Evolutionary conservation across 2,888 invertebrate genomes (phyloP).

Genomic region (Tanypteryx hageni): DNA sequence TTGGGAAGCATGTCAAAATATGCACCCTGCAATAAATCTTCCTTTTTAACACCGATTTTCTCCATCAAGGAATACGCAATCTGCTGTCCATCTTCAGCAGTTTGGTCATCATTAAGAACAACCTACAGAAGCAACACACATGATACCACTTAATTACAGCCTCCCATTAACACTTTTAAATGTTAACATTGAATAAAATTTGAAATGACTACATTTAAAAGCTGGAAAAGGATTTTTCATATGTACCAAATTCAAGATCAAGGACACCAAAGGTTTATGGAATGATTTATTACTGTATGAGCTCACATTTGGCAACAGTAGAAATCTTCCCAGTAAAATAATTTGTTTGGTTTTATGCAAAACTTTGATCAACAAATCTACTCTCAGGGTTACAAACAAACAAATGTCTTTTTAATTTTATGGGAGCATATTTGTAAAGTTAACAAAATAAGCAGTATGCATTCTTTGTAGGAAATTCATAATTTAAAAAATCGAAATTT

Average conservation of each 20-base stretch:
- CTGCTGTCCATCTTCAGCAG: conserved; percentile 81
- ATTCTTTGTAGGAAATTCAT: too few relatives aligned
- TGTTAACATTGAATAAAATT: background rate
- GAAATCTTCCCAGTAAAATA: too few relatives aligned
- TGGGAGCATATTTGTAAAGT: background rate
- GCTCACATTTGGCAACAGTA: too few relatives aligned
- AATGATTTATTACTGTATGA: too few relatives aligned
- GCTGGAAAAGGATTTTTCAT: background rate
- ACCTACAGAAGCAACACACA: conserved; percentile 76
- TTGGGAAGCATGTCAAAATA: conserved; percentile 84
- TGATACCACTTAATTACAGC: too few relatives aligned
- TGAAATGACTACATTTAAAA: background rate
- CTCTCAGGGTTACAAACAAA: background rate
- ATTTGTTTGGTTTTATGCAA: too few relatives aligned
- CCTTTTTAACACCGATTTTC: conserved; percentile 80
- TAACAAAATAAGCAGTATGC: too few relatives aligned
- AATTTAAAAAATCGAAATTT: too few relatives aligned
- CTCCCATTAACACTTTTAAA: too few relatives aligned
- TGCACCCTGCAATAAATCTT: conserved; percentile 84
- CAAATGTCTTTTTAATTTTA: background rate
- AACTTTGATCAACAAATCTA: background rate
- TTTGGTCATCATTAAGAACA: conserved; percentile 81
- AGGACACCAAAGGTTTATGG: background rate
- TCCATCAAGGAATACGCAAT: conserved; percentile 84
- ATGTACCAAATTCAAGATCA: background rate